Conservation (phyloP, 1,140 invertebrate species). For the Thaumetopoea pityocampa region DNA sequence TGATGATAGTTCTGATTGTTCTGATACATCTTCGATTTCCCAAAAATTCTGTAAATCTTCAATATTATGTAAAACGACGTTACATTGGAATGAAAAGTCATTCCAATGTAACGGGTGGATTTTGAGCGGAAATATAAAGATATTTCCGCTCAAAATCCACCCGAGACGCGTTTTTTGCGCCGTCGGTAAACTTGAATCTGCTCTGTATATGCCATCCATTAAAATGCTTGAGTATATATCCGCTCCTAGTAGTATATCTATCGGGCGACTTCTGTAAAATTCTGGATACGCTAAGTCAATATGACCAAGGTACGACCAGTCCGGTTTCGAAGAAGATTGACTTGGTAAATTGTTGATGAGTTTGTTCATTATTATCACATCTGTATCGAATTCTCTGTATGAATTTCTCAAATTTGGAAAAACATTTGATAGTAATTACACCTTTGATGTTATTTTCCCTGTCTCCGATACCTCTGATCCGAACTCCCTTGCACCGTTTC, state of each 20-base stretch:
- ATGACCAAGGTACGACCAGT: not conserved
- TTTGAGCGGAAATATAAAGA: no score
- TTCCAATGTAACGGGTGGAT: no score
- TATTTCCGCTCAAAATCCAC: no score
- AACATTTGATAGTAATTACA: not conserved
- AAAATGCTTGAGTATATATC: constrained; percentile 1
- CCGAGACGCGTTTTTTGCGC: no score
- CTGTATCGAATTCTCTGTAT: not conserved
- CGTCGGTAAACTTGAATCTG: no score
- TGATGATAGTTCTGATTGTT: no score
- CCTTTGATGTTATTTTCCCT: no score
- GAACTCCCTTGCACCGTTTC: not conserved
- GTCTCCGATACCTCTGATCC: not conserved
- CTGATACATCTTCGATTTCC: no score
- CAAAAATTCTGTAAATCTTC: no score
- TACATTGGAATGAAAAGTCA: no score
- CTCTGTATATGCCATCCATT: not conserved
- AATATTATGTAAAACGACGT: no score
- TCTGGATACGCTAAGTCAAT: not conserved
- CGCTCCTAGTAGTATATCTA: constrained; percentile 1
- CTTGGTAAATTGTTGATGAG: not conserved
- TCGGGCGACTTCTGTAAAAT: not conserved
- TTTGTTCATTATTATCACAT: not conserved
- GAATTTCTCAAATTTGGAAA: no score
- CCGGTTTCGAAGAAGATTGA: not conserved